Conservation (phyloP, 1,140 invertebrate genomes). For the Lasioglossum albipes region DNA sequence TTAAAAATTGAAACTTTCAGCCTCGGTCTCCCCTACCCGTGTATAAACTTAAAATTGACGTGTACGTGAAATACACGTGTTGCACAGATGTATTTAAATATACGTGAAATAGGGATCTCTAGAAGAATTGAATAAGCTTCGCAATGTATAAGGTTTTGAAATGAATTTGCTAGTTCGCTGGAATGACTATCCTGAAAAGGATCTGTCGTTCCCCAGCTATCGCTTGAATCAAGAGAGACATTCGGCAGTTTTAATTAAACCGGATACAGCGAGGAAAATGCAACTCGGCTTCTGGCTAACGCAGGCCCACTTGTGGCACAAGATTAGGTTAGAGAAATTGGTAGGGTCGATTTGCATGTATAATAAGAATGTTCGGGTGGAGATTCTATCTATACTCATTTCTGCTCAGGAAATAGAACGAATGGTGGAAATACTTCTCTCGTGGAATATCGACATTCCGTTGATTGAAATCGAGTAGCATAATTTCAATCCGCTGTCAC, state of each 20-base stretch:
- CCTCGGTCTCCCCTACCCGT: too few relatives aligned
- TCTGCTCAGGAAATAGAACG: background rate
- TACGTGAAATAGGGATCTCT: too few relatives aligned
- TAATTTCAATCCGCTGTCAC: background rate
- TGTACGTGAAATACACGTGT: too few relatives aligned
- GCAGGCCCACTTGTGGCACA: conserved; percentile 2
- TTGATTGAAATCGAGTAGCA: conserved; percentile 1
- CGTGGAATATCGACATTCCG: background rate
- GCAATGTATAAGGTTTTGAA: background rate
- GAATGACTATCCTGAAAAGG: background rate
- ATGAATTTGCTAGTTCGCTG: background rate
- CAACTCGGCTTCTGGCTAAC: conserved; percentile 12
- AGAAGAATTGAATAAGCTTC: too few relatives aligned
- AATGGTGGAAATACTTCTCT: background rate
- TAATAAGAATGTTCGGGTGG: too few relatives aligned
- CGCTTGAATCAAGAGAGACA: background rate
- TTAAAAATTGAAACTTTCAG: too few relatives aligned
- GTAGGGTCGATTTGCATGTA: background rate
- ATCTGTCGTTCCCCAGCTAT: background rate
- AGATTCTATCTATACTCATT: background rate
- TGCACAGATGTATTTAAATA: too few relatives aligned
- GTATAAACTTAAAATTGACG: too few relatives aligned
- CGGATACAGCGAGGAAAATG: conserved; percentile 10
- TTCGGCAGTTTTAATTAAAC: conserved; percentile 39
- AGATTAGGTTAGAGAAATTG: background rate